Percentiles rank a stretch among this genome's conserved stretches.
phyloP scores from a whole-genome alignment of 2,113 vertebrate species.

The Todiramphus chloris region DNA sequence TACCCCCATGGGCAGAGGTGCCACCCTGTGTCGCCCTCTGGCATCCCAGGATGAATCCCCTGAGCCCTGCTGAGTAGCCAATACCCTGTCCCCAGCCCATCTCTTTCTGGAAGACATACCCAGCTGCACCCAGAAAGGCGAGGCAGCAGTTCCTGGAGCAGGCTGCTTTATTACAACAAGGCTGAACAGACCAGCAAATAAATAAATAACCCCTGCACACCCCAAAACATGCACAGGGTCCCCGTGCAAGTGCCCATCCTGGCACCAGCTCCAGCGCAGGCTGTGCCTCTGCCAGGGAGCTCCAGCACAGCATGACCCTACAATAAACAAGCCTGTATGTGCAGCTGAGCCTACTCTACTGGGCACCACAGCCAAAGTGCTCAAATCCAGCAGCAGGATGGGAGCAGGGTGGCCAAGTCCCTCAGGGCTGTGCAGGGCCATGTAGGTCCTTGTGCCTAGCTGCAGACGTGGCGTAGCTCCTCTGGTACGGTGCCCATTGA shows the following conservation, averaged over 20 bases:
- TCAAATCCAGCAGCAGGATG: not conserved
- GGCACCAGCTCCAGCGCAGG: not conserved
- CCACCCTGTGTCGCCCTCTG: not conserved
- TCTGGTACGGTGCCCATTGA: not conserved
- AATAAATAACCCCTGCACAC: not conserved
- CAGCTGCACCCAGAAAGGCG: not conserved
- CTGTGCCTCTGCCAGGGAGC: not conserved
- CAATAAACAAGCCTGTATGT: not conserved
- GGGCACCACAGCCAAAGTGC: accelerated
- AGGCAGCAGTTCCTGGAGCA: not conserved
- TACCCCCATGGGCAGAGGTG: not conserved
- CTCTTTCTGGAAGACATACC: not conserved
- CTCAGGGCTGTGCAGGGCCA: accelerated
- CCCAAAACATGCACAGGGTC: not conserved
- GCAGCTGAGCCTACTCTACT: not conserved
- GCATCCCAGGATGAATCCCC: not conserved
- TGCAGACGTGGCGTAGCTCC: not conserved
- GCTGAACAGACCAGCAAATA: constrained; percentile 8
- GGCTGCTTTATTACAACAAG: constrained; percentile 40
- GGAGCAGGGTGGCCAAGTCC: not conserved
- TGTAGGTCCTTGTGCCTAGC: not conserved
- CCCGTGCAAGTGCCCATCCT: not conserved
- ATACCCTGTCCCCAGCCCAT: not conserved
- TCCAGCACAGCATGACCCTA: not conserved
- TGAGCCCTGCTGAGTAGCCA: not conserved